Evolutionary conservation across 2,888 invertebrate species (phyloP).

Genomic region (Acronicta alni): DNA sequence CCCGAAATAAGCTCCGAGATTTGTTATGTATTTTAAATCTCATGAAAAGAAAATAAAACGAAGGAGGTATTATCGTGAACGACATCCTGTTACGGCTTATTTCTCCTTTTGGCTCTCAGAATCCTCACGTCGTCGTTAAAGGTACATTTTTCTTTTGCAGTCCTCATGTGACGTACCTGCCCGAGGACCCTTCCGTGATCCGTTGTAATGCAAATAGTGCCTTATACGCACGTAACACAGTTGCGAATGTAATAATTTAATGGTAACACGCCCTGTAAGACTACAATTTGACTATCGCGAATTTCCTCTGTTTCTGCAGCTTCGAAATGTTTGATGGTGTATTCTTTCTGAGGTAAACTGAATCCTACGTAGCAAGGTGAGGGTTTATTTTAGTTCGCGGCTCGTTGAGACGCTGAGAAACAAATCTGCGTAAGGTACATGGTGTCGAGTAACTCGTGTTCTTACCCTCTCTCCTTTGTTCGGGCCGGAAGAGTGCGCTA

Average conservation of each 20-base stretch:
- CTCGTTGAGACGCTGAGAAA: constrained; percentile 79
- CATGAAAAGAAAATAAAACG: constrained; percentile 80
- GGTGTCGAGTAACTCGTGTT: constrained; percentile 90
- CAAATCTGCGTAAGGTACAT: constrained; percentile 89
- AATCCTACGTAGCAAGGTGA: constrained; percentile 69
- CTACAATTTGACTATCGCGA: constrained; percentile 90
- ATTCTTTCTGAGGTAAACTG: constrained; percentile 68
- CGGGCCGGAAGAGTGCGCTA: constrained; percentile 89
- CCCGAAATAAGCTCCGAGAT: constrained; percentile 40
- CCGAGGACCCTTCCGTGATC: constrained; percentile 79
- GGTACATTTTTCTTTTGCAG: constrained; percentile 89
- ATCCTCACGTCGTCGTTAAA: constrained; percentile 87
- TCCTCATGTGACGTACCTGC: constrained; percentile 85
- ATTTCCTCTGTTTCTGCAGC: constrained; percentile 82
- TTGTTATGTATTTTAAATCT: constrained; percentile 65
- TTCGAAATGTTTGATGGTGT: constrained; percentile 77
- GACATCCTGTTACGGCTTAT: constrained; percentile 89
- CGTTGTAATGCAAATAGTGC: constrained; percentile 80
- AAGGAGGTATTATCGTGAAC: constrained; percentile 86
- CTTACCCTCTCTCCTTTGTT: constrained; percentile 89
- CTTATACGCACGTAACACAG: constrained; percentile 84
- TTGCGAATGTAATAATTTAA: constrained; percentile 87
- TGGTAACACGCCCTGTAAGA: constrained; percentile 85
- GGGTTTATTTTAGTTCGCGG: constrained; percentile 74
- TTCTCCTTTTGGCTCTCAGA: constrained; percentile 84